Percentiles rank a stretch among this genome's conserved stretches.
Evolutionary conservation across 2,797 vertebrate genomes (phyloP).

Genomic region (Agapornis canus): DNA sequence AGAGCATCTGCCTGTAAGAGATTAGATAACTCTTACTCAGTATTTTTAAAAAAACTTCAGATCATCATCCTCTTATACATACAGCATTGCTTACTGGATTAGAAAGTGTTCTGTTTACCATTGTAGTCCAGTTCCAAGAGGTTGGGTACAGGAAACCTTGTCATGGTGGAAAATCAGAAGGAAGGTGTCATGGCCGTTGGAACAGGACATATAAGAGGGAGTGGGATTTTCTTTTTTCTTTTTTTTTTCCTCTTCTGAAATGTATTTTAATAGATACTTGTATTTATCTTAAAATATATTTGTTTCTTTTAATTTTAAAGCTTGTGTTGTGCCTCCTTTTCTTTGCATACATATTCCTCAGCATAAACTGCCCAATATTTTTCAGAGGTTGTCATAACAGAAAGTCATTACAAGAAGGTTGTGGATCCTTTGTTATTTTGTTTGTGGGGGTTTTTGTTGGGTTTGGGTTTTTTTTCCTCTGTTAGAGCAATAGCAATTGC

Average conservation of each 20-base stretch:
- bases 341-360: not conserved
- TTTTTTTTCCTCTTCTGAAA: not conserved
- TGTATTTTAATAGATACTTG: not conserved
- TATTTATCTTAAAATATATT: not conserved
- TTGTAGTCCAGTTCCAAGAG: not conserved
- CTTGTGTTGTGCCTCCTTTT: not conserved
- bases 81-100: not conserved
- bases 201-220: not conserved
- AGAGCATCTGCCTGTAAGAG: not conserved
- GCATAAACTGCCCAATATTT: not conserved
- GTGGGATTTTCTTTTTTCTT: too few species aligned
- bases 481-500: not conserved
- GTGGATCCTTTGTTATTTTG: not conserved
- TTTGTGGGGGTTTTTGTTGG: not conserved
- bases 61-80: not conserved
- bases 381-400: not conserved
- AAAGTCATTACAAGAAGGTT: not conserved
- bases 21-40: not conserved
- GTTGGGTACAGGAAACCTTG: not conserved
- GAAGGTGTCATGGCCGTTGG: accelerated
- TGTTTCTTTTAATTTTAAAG: not conserved
- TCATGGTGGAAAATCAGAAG: not conserved
- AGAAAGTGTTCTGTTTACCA: not conserved
- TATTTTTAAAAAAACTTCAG: not conserved
- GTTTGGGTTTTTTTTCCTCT: not conserved